phyloP scores from a whole-genome alignment of 2,888 invertebrate genomes.

The Andrena flavipes region DNA sequence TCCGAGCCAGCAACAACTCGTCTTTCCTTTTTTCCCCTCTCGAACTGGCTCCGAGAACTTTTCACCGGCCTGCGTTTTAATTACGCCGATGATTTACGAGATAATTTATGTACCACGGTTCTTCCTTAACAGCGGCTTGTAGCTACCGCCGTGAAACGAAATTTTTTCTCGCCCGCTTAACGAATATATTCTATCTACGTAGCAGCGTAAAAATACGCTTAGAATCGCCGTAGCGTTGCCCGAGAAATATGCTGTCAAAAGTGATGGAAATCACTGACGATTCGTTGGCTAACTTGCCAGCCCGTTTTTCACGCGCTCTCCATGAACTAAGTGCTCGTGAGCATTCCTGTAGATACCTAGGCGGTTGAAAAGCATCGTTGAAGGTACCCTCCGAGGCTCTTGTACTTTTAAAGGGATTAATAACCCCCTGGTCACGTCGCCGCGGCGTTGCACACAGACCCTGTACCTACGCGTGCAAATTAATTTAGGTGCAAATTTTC shows the following conservation, averaged over 20 bases:
- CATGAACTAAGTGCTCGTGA: background rate
- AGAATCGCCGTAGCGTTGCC: too few relatives aligned
- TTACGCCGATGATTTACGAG: conserved; percentile 29
- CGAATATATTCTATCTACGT: background rate
- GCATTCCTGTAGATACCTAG: background rate
- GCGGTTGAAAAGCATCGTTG: background rate
- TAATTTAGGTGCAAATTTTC: conserved; percentile 21
- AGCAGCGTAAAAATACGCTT: background rate
- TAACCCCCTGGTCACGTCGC: background rate
- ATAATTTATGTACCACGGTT: conserved; percentile 7
- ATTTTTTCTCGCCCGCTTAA: background rate
- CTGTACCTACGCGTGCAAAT: background rate
- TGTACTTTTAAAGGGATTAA: background rate
- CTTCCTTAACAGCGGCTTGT: background rate
- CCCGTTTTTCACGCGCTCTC: background rate
- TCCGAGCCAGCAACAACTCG: conserved; percentile 20
- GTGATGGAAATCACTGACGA: too few relatives aligned
- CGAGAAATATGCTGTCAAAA: too few relatives aligned
- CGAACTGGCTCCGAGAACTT: conserved; percentile 10
- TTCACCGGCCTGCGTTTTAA: conserved; percentile 14
- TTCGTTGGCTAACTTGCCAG: too few relatives aligned
- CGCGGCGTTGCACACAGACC: background rate
- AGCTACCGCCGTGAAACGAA: background rate
- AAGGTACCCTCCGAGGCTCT: background rate
- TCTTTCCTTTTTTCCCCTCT: background rate